phyloP scores from a whole-genome alignment of 2,888 invertebrate species.

The Desoria tigrina region DNA sequence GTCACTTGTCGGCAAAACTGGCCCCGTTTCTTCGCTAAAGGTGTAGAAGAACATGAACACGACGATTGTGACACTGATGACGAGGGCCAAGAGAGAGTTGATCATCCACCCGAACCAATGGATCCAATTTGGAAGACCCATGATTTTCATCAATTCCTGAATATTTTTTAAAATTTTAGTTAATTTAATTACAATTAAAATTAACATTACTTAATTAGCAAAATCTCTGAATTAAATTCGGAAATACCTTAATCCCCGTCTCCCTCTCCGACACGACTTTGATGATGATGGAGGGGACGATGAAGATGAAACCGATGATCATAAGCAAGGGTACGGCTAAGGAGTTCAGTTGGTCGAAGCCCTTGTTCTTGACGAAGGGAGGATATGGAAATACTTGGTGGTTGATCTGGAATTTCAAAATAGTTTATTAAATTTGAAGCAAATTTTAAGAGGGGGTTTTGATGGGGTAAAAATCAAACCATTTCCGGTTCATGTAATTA shows the following conservation, averaged over 20 bases:
- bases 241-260: slow-evolving; percentile 62
- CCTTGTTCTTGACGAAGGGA: slow-evolving; percentile 55
- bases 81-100: slow-evolving; percentile 57
- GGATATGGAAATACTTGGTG: slow-evolving; percentile 65
- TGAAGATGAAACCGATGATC: slow-evolving; percentile 60
- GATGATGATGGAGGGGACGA: slow-evolving; percentile 62
- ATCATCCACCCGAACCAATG: slow-evolving; percentile 63
- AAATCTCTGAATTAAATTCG: too few relatives aligned
- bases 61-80: slow-evolving; percentile 57
- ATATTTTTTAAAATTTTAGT: background rate
- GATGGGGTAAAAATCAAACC: background rate
- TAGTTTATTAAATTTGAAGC: background rate
- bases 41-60: slow-evolving; percentile 55
- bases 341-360: slow-evolving; percentile 35
- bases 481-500: background rate
- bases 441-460: background rate
- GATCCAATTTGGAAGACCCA: slow-evolving; percentile 62
- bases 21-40: slow-evolving; percentile 46
- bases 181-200: background rate
- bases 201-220: background rate
- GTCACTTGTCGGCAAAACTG: slow-evolving; percentile 42
- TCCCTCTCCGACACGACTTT: slow-evolving; percentile 65
- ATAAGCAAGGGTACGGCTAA: slow-evolving; percentile 57
- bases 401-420: slow-evolving; percentile 54
- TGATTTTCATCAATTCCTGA: slow-evolving; percentile 64